Evolutionary conservation across 1,140 invertebrate species (phyloP).

Genomic region (Camponotus pennsylvanicus): DNA sequence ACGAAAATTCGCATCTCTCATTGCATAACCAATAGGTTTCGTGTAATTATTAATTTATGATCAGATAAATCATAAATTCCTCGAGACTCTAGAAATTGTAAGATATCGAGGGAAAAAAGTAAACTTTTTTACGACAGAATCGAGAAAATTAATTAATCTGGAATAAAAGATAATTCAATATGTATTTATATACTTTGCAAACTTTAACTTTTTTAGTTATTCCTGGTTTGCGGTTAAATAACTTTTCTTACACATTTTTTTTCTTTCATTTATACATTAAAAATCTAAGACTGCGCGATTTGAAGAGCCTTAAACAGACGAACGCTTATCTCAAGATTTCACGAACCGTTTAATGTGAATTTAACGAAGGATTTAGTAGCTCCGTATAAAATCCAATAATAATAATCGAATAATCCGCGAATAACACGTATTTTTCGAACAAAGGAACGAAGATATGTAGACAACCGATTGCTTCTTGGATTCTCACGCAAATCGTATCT

Average conservation of each 20-base stretch:
- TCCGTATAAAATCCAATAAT: background rate
- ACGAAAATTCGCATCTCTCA: background rate
- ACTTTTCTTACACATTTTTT: background rate
- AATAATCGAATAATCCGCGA: background rate
- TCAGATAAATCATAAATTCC: slow-evolving; percentile 33
- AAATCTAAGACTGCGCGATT: background rate
- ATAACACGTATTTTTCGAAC: slow-evolving; percentile 32
- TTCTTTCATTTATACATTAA: background rate
- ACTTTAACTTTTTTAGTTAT: background rate
- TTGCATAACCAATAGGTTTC: slow-evolving; percentile 16
- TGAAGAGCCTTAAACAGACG: background rate
- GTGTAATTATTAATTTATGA: slow-evolving; percentile 46
- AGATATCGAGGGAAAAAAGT: background rate
- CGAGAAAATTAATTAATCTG: background rate
- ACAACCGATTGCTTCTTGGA: slow-evolving; percentile 14
- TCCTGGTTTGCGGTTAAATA: background rate
- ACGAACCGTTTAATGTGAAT: background rate
- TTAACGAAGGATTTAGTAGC: slow-evolving; percentile 23
- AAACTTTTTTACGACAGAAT: background rate
- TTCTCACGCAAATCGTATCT: slow-evolving; percentile 21
- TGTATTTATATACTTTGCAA: background rate
- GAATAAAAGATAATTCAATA: background rate
- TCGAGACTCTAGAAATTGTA: background rate
- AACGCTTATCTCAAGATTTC: background rate
- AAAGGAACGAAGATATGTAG: background rate